Evolutionary conservation across 2,888 invertebrate species (phyloP).

Genomic region (Chaitophorus viminalis): DNA sequence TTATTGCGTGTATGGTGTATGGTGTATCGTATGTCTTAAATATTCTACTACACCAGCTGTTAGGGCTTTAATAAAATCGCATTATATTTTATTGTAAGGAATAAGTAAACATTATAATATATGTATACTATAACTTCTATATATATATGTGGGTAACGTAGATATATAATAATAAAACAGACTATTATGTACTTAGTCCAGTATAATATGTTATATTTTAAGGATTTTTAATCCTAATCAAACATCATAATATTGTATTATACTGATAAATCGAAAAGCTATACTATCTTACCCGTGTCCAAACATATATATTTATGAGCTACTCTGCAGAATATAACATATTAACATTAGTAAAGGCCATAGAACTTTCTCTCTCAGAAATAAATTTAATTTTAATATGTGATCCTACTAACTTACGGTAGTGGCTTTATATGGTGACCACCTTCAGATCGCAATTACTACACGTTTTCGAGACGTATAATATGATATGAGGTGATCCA

Average conservation of each 20-base stretch:
- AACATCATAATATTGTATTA: neutral
- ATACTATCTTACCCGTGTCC: neutral
- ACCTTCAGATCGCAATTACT: too few species aligned
- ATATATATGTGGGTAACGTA: neutral
- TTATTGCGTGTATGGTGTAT: neutral
- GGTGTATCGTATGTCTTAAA: neutral
- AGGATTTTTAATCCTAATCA: conserved; percentile 13
- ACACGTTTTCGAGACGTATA: too few species aligned
- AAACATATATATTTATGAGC: neutral
- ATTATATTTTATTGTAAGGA: neutral
- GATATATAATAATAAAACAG: neutral
- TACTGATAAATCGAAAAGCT: neutral
- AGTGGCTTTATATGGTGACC: too few species aligned
- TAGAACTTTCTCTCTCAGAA: too few species aligned
- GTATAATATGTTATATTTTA: neutral
- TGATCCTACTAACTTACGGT: too few species aligned
- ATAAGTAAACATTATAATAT: neutral
- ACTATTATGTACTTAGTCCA: neutral
- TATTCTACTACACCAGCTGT: neutral
- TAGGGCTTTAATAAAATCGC: neutral
- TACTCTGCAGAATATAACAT: neutral
- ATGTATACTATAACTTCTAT: neutral
- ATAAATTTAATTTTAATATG: too few species aligned
- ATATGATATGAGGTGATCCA: too few species aligned
- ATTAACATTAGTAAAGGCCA: neutral